These are phyloP conservation scores for Pseudorasbora parva DNA, from an alignment of 2,113 vertebrate genomes.

Conservation along the genomic window DNA sequence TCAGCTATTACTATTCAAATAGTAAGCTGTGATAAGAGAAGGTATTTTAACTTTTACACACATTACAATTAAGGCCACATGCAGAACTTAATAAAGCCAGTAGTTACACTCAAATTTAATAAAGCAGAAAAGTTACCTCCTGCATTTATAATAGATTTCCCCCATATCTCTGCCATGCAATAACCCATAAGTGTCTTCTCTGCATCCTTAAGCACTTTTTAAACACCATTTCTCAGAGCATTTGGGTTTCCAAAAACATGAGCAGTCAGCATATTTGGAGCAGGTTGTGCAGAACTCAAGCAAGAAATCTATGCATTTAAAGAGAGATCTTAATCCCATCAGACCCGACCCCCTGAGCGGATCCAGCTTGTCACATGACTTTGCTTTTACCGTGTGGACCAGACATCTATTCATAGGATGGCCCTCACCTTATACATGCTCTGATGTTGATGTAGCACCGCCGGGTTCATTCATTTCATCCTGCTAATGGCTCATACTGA, in stretches of 20 bases:
- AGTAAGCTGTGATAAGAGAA: neutral
- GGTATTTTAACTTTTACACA: neutral
- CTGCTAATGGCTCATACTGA: neutral
- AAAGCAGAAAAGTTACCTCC: neutral
- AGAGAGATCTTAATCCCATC: constrained; percentile 48
- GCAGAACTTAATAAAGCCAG: constrained; percentile 25
- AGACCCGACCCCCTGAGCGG: constrained; percentile 26
- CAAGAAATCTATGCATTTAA: constrained; percentile 48
- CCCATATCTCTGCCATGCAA: constrained; percentile 29
- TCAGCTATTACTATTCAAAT: neutral
- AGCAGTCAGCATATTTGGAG: constrained; percentile 48
- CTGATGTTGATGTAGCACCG: neutral
- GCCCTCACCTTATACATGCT: constrained; percentile 8
- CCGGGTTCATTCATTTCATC: constrained; percentile 3
- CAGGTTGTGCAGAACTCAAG: constrained; percentile 37
- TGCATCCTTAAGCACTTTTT: constrained; percentile 42
- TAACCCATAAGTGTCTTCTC: constrained; percentile 1
- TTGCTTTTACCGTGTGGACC: constrained; percentile 30
- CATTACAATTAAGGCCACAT: neutral
- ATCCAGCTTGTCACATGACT: constrained; percentile 31
- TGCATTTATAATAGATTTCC: constrained; percentile 21
- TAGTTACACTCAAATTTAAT: neutral
- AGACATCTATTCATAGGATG: constrained; percentile 27
- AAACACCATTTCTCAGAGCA: constrained; percentile 41
- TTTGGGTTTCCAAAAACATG: constrained; percentile 26